Conservation (phyloP, 2,113 vertebrate genomes). For the Macaca fascicularis region T2T-MFA8v1.1 NC_088385.1:51895001-51895500, state of each 20-base stretch:
- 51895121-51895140: neutral
- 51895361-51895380: too few relatives aligned
- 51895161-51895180: neutral
- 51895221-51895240: neutral
- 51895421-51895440: too few relatives aligned
- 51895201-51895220: neutral
- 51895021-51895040: neutral
- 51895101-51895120: neutral
- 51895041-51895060: neutral
- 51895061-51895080: neutral
- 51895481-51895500: too few relatives aligned
- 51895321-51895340: too few relatives aligned
- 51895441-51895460: too few relatives aligned
- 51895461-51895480: too few relatives aligned
- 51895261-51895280: neutral
- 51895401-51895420: too few relatives aligned
- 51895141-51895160: neutral
- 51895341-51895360: accelerated
- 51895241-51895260: neutral
- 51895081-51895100: neutral
- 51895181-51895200: neutral
- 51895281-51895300: neutral
- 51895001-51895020: neutral
- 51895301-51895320: too few relatives aligned
- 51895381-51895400: accelerated